Base-by-base conservation (phyloP, 2,113 vertebrate genomes). In the Ailuropoda melanoleuca region DNA sequence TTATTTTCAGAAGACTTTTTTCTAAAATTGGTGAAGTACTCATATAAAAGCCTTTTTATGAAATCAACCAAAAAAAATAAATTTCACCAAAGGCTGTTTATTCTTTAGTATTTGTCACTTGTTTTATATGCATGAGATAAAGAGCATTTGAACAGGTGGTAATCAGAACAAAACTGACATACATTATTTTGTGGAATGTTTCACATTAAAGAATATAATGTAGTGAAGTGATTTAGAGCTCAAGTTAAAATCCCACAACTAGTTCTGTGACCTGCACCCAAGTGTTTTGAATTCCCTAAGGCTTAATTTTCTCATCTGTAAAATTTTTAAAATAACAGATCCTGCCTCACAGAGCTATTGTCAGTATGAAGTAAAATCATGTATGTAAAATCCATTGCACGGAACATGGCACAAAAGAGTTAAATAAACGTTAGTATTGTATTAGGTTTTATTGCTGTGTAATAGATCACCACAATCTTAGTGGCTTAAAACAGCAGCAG, bases 11-110 rank as follows among this genome's bases (percentile, higher is more conserved):
- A 98, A 98, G 89, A 90, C 89, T 62, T 98, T 98, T 58, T 96
- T 97, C 87, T 98, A 95, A 96, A 96, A 94, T 98, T 98, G 97
- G 97, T 91, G 96, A 98, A 97, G 97, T 97, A 98, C 93, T 98
- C 96, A 80, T 95, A 92, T 96, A 97, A 93, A 92, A 87, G 86
- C 95, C 93, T 98, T 96, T 97, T 80, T 95, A 60, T 0, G 77
- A 97, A 81, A 77, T 97, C 64, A 96, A 78, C 23, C 88, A 56
- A 81, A 95, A 93, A 97, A 70, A 34, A 74, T 68, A 26, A 64
- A 94, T 98, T 98, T 97, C 58, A 96, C 97, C 75, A 95, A 97
- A 97, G 17, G 17, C 75, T 97, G 11, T 58, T 97, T 96, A 93
- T 91, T 88, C 90, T 97, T 88, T 66, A 48, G 31, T 62, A 18